These are phyloP conservation scores for Halictus rubicundus DNA, from an alignment of 1,140 invertebrate species.

Conservation along the genomic window DNA sequence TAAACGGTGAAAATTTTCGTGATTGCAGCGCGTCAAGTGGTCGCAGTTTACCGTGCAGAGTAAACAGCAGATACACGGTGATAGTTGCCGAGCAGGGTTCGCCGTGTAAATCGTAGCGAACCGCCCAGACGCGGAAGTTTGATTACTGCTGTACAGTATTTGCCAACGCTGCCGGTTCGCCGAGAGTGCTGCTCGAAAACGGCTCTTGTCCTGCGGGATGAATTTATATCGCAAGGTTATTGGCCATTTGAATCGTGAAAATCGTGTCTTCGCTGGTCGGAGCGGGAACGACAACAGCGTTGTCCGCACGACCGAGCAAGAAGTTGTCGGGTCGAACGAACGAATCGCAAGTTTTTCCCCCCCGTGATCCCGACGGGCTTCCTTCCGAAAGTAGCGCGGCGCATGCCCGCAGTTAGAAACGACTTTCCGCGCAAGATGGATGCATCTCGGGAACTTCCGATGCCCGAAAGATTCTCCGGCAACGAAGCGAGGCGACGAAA, in stretches of 20 bases:
- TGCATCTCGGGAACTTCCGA: conserved; percentile 15
- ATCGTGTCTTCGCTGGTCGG: too few species aligned
- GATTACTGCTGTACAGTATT: conserved; percentile 24
- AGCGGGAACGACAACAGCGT: not conserved
- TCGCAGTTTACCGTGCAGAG: conserved; percentile 11
- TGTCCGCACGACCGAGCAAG: not conserved
- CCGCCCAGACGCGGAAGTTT: conserved; percentile 10
- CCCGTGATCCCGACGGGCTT: not conserved
- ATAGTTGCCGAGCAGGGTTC: not conserved
- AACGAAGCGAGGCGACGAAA: not conserved
- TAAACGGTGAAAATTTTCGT: conserved; percentile 21
- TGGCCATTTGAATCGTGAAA: not conserved
- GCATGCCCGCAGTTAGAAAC: conserved; percentile 12
- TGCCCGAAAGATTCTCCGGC: not conserved
- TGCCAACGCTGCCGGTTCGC: not conserved
- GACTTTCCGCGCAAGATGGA: conserved; percentile 17
- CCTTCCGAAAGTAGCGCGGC: not conserved
- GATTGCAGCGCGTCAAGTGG: conserved; percentile 23
- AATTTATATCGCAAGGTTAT: conserved; percentile 7
- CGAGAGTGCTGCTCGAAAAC: not conserved
- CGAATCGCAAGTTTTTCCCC: not conserved
- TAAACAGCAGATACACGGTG: conserved; percentile 27
- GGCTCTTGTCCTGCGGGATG: not conserved
- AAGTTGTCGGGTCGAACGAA: not conserved
- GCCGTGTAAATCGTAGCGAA: conserved; percentile 25